A percentile compares a stretch with the other conserved stretches of the same genome.
phyloP scores from a whole-genome alignment of 2,797 vertebrate species.

The Peromyscus melanophrys region DNA sequence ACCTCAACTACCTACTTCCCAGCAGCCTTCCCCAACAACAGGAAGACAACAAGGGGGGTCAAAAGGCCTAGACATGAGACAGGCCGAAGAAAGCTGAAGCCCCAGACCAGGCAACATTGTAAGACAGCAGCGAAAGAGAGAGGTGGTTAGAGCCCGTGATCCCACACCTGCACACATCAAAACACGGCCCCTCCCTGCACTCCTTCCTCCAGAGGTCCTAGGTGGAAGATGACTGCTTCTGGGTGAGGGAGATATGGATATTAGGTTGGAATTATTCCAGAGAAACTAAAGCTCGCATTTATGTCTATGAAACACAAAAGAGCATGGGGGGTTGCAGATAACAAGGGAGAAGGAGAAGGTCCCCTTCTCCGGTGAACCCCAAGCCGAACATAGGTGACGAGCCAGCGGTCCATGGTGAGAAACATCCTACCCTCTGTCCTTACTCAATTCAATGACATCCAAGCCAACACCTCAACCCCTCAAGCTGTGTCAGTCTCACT shows the following conservation, averaged over 20 bases:
- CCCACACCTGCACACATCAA: neutral
- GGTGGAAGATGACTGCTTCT: neutral
- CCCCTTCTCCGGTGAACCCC: neutral
- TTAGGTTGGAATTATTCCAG: neutral
- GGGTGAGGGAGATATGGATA: neutral
- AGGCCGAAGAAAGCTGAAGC: neutral
- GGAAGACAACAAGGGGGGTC: neutral
- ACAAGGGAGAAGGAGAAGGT: neutral
- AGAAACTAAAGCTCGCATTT: slow-evolving; percentile 50
- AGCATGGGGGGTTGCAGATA: neutral
- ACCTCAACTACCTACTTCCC: neutral
- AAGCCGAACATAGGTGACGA: neutral
- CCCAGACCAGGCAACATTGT: neutral
- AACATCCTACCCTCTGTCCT: neutral
- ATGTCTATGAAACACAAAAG: slow-evolving; percentile 48
- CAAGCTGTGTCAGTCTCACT: neutral
- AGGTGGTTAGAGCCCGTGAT: neutral
- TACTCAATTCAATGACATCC: neutral
- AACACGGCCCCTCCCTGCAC: neutral
- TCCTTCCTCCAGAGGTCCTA: neutral
- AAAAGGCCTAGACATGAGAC: neutral
- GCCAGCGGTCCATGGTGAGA: neutral
- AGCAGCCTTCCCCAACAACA: neutral
- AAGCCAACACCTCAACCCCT: neutral
- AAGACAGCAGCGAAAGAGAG: neutral